These are phyloP conservation scores for Lithobates pipiens DNA, from an alignment of 2,797 vertebrate genomes.

Conservation along the genomic window DNA sequence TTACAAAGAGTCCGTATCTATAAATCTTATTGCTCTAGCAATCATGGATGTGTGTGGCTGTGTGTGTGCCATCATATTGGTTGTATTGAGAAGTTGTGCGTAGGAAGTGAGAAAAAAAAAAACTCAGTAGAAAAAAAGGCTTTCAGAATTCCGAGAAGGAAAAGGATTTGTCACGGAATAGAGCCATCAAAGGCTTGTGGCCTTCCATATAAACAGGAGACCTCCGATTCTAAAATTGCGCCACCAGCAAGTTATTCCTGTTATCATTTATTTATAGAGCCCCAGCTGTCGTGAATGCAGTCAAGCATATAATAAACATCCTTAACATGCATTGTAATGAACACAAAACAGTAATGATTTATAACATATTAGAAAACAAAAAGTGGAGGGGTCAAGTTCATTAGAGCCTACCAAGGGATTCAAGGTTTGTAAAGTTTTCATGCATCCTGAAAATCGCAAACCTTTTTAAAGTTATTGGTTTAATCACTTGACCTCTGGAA, in stretches of 20 bases:
- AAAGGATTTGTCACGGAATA: neutral
- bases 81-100: neutral
- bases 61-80: neutral
- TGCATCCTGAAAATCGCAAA: no score
- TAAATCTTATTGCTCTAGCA: conserved; percentile 11
- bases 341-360: no score
- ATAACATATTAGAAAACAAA: no score
- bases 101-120: neutral
- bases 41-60: neutral
- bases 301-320: neutral
- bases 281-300: neutral
- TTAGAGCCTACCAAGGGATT: no score
- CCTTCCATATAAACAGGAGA: neutral
- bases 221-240: neutral
- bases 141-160: neutral
- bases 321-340: neutral
- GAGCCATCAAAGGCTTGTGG: neutral
- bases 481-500: no score
- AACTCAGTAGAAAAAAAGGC: neutral
- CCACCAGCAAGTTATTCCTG: neutral
- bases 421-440: no score
- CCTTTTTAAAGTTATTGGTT: no score
- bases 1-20: conserved; percentile 1
- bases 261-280: neutral
- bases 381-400: no score